Evolutionary conservation across 2,113 vertebrate species (phyloP).

Genomic region (Corythaixoides concolor): DNA sequence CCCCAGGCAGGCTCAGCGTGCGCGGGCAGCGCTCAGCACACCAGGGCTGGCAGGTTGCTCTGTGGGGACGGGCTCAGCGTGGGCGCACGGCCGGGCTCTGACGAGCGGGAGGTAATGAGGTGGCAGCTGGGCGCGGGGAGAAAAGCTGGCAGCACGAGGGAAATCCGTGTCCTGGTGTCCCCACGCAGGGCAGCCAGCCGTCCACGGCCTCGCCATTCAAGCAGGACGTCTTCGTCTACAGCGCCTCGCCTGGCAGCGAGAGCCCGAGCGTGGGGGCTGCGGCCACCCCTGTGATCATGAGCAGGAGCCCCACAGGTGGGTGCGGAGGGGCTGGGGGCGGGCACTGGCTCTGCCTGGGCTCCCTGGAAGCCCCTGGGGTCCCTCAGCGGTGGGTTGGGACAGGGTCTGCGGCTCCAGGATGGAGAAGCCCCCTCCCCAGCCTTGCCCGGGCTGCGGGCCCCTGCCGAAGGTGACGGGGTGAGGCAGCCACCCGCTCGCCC

Average conservation of each 20-base stretch:
- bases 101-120: rapidly evolving
- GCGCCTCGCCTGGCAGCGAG: slow-evolving; percentile 74
- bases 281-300: slow-evolving; percentile 85
- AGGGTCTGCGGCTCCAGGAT: neutral
- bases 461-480: rapidly evolving
- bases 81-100: rapidly evolving
- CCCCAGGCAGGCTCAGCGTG: rapidly evolving
- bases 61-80: rapidly evolving
- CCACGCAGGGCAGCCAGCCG: slow-evolving; percentile 79
- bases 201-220: slow-evolving; percentile 79
- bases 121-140: rapidly evolving
- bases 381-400: rapidly evolving
- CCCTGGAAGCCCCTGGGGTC: rapidly evolving
- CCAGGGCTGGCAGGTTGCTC: rapidly evolving
- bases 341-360: rapidly evolving
- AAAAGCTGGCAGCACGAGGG: neutral
- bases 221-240: slow-evolving; percentile 83
- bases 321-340: neutral
- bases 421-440: neutral
- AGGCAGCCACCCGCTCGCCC: rapidly evolving
- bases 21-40: neutral
- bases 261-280: slow-evolving; percentile 70
- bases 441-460: rapidly evolving
- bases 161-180: neutral
- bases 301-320: slow-evolving; percentile 90